Conservation (phyloP, 2,888 invertebrate species). For the Eueremaeus valkanovi region DNA sequence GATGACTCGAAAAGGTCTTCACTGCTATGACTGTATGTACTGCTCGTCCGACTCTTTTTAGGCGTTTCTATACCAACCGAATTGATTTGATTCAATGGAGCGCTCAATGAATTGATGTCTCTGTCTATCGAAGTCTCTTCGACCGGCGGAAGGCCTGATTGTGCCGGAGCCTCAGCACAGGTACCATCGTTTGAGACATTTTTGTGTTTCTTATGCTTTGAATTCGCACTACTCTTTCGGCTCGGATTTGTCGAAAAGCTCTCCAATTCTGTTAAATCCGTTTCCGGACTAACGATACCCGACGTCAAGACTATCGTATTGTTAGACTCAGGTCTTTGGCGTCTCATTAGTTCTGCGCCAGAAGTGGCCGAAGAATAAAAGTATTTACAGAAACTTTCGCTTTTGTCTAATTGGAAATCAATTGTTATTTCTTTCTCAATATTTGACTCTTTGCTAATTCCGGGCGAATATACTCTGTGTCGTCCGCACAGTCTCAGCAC, state of each 20-base stretch:
- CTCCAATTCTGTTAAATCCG: conserved; percentile 11
- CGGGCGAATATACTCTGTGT: conserved; percentile 41
- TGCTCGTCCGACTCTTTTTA: not conserved
- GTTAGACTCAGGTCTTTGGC: conserved; percentile 10
- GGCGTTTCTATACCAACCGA: conserved; percentile 27
- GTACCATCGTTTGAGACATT: not conserved
- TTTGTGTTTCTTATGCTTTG: not conserved
- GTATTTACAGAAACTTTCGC: conserved; percentile 44
- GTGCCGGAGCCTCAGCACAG: not conserved
- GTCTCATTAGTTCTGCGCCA: not conserved
- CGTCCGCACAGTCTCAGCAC: conserved; percentile 65
- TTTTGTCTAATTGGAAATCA: conserved; percentile 44
- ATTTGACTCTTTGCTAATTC: conserved; percentile 42
- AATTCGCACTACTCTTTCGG: not conserved
- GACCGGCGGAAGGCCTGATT: conserved; percentile 2
- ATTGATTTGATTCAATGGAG: conserved; percentile 24
- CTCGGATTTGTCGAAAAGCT: not conserved
- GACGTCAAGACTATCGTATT: not conserved
- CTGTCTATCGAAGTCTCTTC: not conserved
- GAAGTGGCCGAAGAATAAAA: conserved; percentile 44
- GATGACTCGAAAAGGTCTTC: not conserved
- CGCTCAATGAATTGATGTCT: not conserved
- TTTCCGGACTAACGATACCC: conserved; percentile 28
- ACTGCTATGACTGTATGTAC: not conserved
- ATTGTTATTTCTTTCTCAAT: conserved; percentile 29